These are phyloP conservation scores for Anastrepha ludens DNA, from an alignment of 1,140 invertebrate species.

Conservation along the genomic window DNA sequence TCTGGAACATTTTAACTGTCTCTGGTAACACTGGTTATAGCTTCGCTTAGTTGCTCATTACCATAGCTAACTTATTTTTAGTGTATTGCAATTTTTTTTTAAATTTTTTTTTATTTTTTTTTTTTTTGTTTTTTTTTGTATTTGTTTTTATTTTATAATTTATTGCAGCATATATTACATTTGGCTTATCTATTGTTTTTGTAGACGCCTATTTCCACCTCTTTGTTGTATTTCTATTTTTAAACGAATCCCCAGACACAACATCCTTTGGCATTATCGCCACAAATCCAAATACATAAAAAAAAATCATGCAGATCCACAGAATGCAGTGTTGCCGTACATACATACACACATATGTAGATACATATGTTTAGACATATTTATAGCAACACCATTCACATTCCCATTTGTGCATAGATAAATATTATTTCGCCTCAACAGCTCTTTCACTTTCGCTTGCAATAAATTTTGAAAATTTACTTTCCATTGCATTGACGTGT, in stretches of 20 bases:
- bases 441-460: constrained; percentile 49
- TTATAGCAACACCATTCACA: constrained; percentile 31
- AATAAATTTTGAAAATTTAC: constrained; percentile 37
- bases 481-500: constrained; percentile 20
- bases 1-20: too few relatives aligned
- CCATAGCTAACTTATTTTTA: too few relatives aligned
- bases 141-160: too few relatives aligned
- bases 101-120: too few relatives aligned
- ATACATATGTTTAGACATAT: neutral
- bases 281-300: neutral
- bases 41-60: too few relatives aligned
- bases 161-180: too few relatives aligned
- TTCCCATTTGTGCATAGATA: neutral
- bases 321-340: neutral
- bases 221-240: neutral
- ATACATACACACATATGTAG: neutral
- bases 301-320: neutral
- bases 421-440: neutral
- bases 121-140: too few relatives aligned
- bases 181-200: too few relatives aligned
- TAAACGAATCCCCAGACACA: constrained; percentile 10
- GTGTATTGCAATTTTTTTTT: too few relatives aligned
- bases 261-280: neutral
- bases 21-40: too few relatives aligned
- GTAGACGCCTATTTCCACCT: neutral